Conservation (phyloP, 2,888 invertebrate species). For the Octonoba sinensis region DNA sequence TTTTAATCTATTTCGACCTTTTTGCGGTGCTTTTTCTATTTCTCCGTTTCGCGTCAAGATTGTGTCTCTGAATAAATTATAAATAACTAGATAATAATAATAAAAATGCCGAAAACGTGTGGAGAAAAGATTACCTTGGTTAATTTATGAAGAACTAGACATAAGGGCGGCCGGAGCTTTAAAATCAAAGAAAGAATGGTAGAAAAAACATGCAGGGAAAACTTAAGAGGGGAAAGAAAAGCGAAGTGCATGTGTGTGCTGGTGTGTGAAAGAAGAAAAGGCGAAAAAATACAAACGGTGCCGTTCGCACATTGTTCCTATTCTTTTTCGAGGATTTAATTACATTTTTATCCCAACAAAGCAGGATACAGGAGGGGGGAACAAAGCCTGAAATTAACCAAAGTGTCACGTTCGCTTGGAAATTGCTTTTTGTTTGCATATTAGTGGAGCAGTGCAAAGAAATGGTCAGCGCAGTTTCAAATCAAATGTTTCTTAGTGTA, state of each 20-base stretch:
- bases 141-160: conserved; percentile 53
- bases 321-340: conserved; percentile 37
- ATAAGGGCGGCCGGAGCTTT: conserved; percentile 9
- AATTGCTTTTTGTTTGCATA: conserved; percentile 1
- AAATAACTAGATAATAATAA: conserved; percentile 52
- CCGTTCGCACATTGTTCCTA: conserved; percentile 28
- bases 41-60: conserved; percentile 19
- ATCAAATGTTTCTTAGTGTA: no score
- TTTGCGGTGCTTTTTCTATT: conserved; percentile 5
- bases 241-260: background rate
- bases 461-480: no score
- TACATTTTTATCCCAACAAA: conserved; percentile 48
- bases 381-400: conserved; percentile 52
- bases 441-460: no score
- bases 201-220: background rate
- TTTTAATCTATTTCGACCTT: conserved; percentile 42
- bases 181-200: conserved; percentile 22
- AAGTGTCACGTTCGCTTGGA: conserved; percentile 33
- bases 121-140: conserved; percentile 53
- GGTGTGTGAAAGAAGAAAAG: conserved; percentile 6
- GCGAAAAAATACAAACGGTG: conserved; percentile 14
- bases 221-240: background rate
- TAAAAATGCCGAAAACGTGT: conserved; percentile 20
- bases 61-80: conserved; percentile 52
- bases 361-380: background rate